These are phyloP conservation scores for Meloidogyne hapla DNA, from an alignment of 1,140 invertebrate species.

Conservation along the genomic window DNA sequence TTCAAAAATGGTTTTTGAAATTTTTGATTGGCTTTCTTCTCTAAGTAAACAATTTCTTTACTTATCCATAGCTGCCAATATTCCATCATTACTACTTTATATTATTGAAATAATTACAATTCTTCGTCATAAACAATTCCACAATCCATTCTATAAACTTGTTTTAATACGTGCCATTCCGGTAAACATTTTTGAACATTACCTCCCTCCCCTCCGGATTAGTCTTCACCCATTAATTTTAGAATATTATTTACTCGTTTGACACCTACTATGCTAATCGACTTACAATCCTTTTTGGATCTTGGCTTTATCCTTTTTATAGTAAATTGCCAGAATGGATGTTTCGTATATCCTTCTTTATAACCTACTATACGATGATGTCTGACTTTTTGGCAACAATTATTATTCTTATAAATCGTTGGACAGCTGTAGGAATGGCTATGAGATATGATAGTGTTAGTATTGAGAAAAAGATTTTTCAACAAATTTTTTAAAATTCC, in stretches of 20 bases:
- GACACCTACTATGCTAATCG: neutral
- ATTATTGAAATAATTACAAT: conserved; percentile 14
- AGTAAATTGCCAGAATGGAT: neutral
- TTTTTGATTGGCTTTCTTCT: conserved; percentile 10
- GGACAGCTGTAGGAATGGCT: neutral
- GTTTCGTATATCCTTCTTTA: neutral
- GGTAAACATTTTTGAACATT: neutral
- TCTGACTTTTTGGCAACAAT: conserved; percentile 8
- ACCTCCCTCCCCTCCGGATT: too few relatives aligned
- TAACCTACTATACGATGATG: neutral
- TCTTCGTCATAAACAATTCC: conserved; percentile 12
- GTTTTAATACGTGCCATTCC: conserved; percentile 9
- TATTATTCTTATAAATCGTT: conserved; percentile 5
- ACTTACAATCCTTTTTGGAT: neutral
- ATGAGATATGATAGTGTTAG: neutral
- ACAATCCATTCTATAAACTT: conserved; percentile 14
- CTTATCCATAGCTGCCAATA: neutral
- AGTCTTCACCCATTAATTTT: neutral
- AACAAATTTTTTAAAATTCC: neutral
- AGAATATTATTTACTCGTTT: neutral
- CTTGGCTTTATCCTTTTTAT: conserved; percentile 3
- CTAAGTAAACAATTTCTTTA: neutral
- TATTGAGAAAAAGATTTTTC: too few relatives aligned
- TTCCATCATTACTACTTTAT: conserved; percentile 3
- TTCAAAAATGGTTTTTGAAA: neutral